Conservation (phyloP, 2,888 invertebrate species). For the Diaphora mendica region DNA sequence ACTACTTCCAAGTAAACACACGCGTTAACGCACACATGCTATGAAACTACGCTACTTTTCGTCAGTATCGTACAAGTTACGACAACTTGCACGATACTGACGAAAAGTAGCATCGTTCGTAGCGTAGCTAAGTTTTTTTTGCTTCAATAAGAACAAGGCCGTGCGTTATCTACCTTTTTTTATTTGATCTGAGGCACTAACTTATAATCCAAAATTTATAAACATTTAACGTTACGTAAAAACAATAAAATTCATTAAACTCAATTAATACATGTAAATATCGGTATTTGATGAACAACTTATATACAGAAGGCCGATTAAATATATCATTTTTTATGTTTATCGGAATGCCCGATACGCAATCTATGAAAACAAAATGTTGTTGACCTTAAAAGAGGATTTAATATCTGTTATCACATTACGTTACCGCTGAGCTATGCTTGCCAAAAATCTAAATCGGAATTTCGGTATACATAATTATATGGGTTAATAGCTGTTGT, state of each 20-base stretch:
- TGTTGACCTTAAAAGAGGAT: background rate
- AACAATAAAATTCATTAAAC: background rate
- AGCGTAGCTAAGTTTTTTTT: too few species aligned
- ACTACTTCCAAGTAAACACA: too few species aligned
- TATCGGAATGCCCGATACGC: background rate
- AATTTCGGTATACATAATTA: background rate
- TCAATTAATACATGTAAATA: background rate
- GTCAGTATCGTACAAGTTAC: too few species aligned
- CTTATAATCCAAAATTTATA: background rate
- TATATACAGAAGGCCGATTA: background rate
- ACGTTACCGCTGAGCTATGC: background rate
- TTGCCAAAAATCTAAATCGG: background rate
- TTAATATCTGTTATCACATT: background rate
- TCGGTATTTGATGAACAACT: background rate
- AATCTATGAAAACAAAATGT: background rate
- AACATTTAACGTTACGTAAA: background rate
- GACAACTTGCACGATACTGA: too few species aligned
- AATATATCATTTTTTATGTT: background rate
- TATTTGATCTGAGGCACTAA: too few species aligned
- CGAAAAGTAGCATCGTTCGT: too few species aligned
- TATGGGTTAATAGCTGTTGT: too few species aligned
- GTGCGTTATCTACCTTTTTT: too few species aligned
- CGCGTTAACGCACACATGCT: too few species aligned
- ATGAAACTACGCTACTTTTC: too few species aligned
- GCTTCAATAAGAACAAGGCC: too few species aligned